Base-by-base conservation (phyloP, 1,140 invertebrate genomes). In the Ceratitis capitata region DNA sequence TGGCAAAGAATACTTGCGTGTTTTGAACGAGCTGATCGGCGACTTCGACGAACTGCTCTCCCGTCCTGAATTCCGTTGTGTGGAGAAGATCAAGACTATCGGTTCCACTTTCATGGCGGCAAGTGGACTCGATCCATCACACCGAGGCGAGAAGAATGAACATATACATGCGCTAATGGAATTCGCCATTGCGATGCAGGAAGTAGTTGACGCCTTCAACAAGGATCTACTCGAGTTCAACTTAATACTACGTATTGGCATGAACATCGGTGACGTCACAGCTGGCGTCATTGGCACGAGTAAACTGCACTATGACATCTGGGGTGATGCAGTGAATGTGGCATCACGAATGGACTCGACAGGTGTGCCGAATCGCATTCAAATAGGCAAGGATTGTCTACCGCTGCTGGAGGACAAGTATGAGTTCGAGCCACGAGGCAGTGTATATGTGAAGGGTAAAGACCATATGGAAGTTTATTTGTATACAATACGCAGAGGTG, bases 11-110 rank as follows among this genome's bases (percentile, higher is more conserved):
- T 99, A 97, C 92, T 92, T 99, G 51, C 93, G 98, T 10, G 98
- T 99, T 0, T 93, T 99, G 19, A 99, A 99, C 92, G 98, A 99
- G 91, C 92, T 99, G 14, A 98, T 97, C 83, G 97, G 96, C 0
- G 98, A 99, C 92, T 99, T 99, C 91, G 98, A 99, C 91, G 98
- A 99, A 89, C 92, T 99, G 7, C 92, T 99, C 0, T 95, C 96
- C 82, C 94, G 95, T 35, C 93, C 94, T 0, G 95, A 98, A 87
- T 99, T 97, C 89, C 94, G 95, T 53, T 96, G 97, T 84, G 97
- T 99, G 1, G 98, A 99, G 90, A 99, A 99, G 92, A 99, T 99
- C 85, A 99, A 99, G 91, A 99, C 98, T 0, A 99, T 99, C 85
- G 98, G 98, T 4, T 97, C 97, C 86, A 98, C 98, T 0, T 99